Percentiles rank a stretch among this genome's conserved stretches.
phyloP scores from a whole-genome alignment of 2,888 invertebrate genomes.

The Drosophila cognata region DNA sequence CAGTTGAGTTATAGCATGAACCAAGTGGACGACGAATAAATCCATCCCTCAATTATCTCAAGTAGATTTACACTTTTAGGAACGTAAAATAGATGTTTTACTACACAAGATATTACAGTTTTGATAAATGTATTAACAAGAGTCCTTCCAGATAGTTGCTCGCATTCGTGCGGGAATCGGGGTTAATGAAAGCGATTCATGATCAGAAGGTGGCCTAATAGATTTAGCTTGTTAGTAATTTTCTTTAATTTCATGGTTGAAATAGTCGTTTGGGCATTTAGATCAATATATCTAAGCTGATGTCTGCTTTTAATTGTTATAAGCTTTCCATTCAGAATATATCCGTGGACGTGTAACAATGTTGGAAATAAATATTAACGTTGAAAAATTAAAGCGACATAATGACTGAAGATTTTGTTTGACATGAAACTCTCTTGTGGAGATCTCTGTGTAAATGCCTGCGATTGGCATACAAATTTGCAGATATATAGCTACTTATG shows the following conservation, averaged over 20 bases:
- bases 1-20: neutral
- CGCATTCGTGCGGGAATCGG: neutral
- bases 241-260: neutral
- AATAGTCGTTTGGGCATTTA: neutral
- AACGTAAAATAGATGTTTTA: neutral
- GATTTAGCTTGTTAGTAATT: neutral
- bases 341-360: slow-evolving; percentile 39
- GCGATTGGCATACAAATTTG: slow-evolving; percentile 69
- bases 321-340: slow-evolving; percentile 1
- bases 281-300: neutral
- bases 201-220: neutral
- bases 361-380: slow-evolving; percentile 34
- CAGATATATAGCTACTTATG: slow-evolving; percentile 32
- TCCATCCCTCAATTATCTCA: neutral
- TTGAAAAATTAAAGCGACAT: slow-evolving; percentile 56
- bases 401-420: slow-evolving; percentile 43
- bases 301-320: neutral
- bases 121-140: neutral
- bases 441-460: slow-evolving; percentile 37
- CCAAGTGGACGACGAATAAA: neutral
- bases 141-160: neutral
- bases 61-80: neutral
- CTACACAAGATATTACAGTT: neutral
- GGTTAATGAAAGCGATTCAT: rapidly evolving
- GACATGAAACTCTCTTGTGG: slow-evolving; percentile 57